A percentile compares a stretch with the other conserved stretches of the same genome.
These are phyloP conservation scores for Netelia fuscicornis DNA, from an alignment of 2,888 invertebrate species.

Conservation along the genomic window DNA sequence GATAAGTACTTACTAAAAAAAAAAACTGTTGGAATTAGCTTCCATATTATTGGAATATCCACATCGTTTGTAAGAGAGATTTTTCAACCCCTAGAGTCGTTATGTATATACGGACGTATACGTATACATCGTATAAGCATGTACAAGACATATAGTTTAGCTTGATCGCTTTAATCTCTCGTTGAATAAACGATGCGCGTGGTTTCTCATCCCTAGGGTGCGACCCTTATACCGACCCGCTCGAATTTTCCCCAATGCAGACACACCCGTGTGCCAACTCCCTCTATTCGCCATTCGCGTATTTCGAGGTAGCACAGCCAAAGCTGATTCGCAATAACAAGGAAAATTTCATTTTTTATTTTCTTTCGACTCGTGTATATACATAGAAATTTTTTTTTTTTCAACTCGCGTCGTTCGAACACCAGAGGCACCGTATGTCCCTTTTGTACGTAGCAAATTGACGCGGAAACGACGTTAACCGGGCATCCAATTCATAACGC, in stretches of 20 bases:
- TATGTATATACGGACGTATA: neutral
- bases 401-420: neutral
- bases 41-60: too few relatives aligned
- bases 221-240: conserved; percentile 20
- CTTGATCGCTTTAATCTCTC: conserved; percentile 53
- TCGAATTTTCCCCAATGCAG: neutral
- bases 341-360: conserved; percentile 41
- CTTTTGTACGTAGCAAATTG: conserved; percentile 62
- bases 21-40: too few relatives aligned
- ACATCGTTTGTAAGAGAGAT: too few relatives aligned
- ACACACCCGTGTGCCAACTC: neutral
- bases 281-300: neutral
- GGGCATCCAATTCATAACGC: conserved; percentile 66
- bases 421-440: conserved; percentile 19
- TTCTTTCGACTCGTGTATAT: neutral
- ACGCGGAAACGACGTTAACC: conserved; percentile 69
- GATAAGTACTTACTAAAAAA: too few relatives aligned
- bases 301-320: neutral
- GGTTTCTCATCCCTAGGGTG: conserved; percentile 22
- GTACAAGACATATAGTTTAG: neutral
- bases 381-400: conserved; percentile 43
- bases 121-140: neutral
- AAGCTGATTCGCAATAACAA: conserved; percentile 56
- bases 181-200: conserved; percentile 48
- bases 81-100: too few relatives aligned